Base-by-base conservation (phyloP, 2,888 invertebrate species). In the Lumbricus terrestris region DNA sequence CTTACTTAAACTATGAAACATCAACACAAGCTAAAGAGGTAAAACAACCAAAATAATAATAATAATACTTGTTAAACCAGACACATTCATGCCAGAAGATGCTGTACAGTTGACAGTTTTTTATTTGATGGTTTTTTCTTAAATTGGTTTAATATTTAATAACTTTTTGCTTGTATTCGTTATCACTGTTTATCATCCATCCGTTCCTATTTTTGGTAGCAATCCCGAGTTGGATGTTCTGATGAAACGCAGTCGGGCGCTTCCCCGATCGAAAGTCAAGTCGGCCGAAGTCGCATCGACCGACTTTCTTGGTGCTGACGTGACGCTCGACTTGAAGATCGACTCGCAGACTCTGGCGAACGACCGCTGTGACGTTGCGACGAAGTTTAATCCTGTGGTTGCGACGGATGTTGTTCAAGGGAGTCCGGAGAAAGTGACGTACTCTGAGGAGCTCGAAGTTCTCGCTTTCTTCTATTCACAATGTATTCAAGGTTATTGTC, bases 391-490 rank as follows among this genome's bases (percentile, higher is more conserved):
- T 29, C 35, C 37, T 20, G 83, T 35, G 34, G 54, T 4, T 35
- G 54, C 18, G n/a, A 29, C 35, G 34, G 93, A 93, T 69, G 91
- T 92, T 0, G 88, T 91, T 20, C 91, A 91, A 82, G 93, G 93
- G 16, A 91, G 91, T 34, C 88, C 91, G 34, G 90, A 90, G 37
- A 92, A 95, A 92, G 96, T 97, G 0, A 94, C 95, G 13, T 95
- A 95, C 92, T 95, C 95, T 91, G 95, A 96, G 0, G 95, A 96
- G 92, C 94, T 97, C 0, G 96, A 96, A 92, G 93, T 95, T 40
- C 93, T 97, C 42, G 95, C 96, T 3, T 93, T 95, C 91, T 94
- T 97, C 82, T 97, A 97, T 92, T 95, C 96, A 88, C 93, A 94
- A 89, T 95, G 97, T 92, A 94, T 97, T 23, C 95, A 96, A 92